Evolutionary conservation across 2,113 vertebrate species (phyloP), one percentile per base, ranked within the genome.

Genomic region (Gymnobelideus leadbeateri): DNA sequence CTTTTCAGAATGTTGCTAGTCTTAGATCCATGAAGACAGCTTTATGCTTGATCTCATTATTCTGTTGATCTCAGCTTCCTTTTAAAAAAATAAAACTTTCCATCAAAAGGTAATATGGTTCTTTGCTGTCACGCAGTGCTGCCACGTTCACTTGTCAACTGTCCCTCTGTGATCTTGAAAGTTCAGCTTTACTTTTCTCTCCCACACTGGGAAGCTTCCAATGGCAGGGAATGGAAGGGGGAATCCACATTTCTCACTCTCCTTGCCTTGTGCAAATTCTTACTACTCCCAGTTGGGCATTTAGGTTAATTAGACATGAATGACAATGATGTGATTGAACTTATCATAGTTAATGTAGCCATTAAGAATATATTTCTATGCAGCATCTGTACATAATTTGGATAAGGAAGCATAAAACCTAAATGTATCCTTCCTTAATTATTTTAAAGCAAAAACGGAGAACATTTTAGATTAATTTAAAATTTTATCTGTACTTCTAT

Each of bases 221-320:
- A 84, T 50, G n/a, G 6, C 93, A 97, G 93, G 11, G 94, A 3
- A 16, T 0, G 54, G 89, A 95, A 57, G 91, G 5, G 26, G 92
- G 96, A 94, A 92, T 7, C n/a, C 46, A 47, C 92, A 94, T 51
- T 94, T 93, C 25, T 98, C 61, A 51, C n/a, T 95, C 91, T 96
- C 46, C 90, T 97, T 93, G 77, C 91, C 91, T 92, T 28, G 89
- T 97, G 21, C 16, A 97, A 95, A 52, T 95, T 89, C 14, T 94
- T 97, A 95, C n/a, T 97, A 92, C 95, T 98, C 91, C 93, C 95
- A 89, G 1, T 53, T 96, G 95, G 90, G 47, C 91, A 95, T 95
- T 98, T 98, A 95, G 94, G 55, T 97, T 98, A 97, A 98, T 97
- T 98, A 97, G 95, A 98, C 96, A 98, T 93, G 96, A 98, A 97